Percentiles rank a stretch among this genome's conserved stretches.
Conservation (phyloP, 2,888 invertebrate genomes). For the Athalia cordata region DNA sequence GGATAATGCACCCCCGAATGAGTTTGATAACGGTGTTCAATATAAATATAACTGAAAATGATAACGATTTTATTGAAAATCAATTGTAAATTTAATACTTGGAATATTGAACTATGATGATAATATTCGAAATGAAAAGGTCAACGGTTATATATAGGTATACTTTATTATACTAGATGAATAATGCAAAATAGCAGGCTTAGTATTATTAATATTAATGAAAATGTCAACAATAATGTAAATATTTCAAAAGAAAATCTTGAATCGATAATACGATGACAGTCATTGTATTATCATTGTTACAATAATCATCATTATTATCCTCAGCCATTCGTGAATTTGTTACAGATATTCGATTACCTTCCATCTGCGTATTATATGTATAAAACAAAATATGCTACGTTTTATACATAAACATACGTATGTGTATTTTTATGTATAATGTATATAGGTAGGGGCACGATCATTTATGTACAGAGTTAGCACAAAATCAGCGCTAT, state of each 20-base stretch:
- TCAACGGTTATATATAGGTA: neutral
- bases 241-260: conserved; percentile 46
- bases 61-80: too few relatives aligned
- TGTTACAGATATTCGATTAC: conserved; percentile 50
- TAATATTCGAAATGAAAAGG: too few relatives aligned
- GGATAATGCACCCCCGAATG: too few relatives aligned
- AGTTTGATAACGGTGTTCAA: too few relatives aligned
- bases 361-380: neutral
- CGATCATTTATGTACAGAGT: conserved; percentile 55
- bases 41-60: too few relatives aligned
- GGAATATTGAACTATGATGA: neutral
- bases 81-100: neutral
- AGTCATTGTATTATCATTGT: too few relatives aligned
- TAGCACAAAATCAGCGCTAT: conserved; percentile 55
- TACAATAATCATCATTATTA: too few relatives aligned
- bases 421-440: neutral
- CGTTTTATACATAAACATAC: neutral
- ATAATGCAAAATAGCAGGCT: conserved; percentile 28
- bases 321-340: conserved; percentile 61
- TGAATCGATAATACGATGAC: neutral
- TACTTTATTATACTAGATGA: neutral
- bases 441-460: neutral
- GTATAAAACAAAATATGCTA: neutral
- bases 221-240: conserved; percentile 50
- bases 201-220: conserved; percentile 55